Percentiles rank a stretch among this genome's conserved stretches.
These are phyloP conservation scores for Cheilosia soror DNA, from an alignment of 2,888 invertebrate species.

Conservation along the genomic window DNA sequence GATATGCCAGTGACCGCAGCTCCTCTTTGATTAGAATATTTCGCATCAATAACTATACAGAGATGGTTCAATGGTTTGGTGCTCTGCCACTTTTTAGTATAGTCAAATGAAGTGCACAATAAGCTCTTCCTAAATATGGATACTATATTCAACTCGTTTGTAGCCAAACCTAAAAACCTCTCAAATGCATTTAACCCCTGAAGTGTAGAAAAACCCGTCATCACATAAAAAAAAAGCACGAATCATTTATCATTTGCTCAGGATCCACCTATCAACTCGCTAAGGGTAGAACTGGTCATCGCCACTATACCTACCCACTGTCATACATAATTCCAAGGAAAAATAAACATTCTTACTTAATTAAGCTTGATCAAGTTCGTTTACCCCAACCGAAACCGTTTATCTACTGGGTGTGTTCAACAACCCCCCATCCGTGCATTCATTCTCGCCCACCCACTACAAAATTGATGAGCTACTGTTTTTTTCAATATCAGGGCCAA, in stretches of 20 bases:
- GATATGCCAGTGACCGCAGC: not conserved
- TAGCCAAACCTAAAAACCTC: conserved; percentile 3
- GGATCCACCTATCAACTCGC: conserved; percentile 27
- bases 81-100: no score
- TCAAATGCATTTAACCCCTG: conserved; percentile 23
- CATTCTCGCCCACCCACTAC: conserved; percentile 10
- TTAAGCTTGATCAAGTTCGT: conserved; percentile 74
- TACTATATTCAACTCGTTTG: not conserved
- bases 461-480: conserved; percentile 52
- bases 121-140: not conserved
- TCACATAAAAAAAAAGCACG: conserved; percentile 15
- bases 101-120: no score
- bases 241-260: conserved; percentile 66
- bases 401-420: conserved; percentile 69
- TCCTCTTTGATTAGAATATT: not conserved
- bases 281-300: conserved; percentile 38
- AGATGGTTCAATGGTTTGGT: not conserved
- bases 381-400: conserved; percentile 69
- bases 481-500: conserved; percentile 65
- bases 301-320: conserved; percentile 13
- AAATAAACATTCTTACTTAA: conserved; percentile 73
- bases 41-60: not conserved
- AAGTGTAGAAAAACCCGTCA: conserved; percentile 34
- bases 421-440: conserved; percentile 45
- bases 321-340: conserved; percentile 70